Conservation (phyloP, 2,113 vertebrate genomes). For the Diphyllodes magnificus region DNA sequence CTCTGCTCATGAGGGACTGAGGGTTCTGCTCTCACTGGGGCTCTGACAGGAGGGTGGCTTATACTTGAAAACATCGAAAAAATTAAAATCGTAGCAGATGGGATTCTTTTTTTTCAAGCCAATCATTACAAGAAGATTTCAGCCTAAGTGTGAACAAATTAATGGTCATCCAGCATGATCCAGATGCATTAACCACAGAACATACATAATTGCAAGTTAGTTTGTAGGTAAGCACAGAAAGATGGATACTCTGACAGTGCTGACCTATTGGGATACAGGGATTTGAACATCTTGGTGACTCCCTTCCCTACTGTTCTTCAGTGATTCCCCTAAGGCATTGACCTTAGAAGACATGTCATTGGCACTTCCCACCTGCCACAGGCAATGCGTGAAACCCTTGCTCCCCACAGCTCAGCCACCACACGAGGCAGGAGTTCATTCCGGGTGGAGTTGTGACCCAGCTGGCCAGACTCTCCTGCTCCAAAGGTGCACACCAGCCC, state of each 20-base stretch:
- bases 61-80: not conserved
- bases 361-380: constrained; percentile 71
- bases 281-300: not conserved
- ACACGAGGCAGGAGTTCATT: constrained; percentile 61
- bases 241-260: not conserved
- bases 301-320: not conserved
- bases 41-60: not conserved
- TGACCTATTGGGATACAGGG: not conserved
- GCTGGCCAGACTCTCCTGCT: constrained; percentile 73
- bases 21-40: not conserved
- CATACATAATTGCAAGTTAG: not conserved
- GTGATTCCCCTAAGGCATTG: not conserved
- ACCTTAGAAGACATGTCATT: not conserved
- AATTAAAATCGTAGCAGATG: not conserved
- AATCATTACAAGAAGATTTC: not conserved
- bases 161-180: not conserved
- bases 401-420: constrained; percentile 62
- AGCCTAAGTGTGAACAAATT: not conserved
- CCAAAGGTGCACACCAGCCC: constrained; percentile 78
- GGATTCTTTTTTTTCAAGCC: not conserved
- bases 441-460: constrained; percentile 68
- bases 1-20: not conserved
- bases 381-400: constrained; percentile 60
- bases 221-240: not conserved
- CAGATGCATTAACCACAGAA: not conserved